A percentile compares a stretch with the other conserved stretches of the same genome.
Conservation (phyloP, 1,140 invertebrate genomes). For the Andricus grossulariae region DNA sequence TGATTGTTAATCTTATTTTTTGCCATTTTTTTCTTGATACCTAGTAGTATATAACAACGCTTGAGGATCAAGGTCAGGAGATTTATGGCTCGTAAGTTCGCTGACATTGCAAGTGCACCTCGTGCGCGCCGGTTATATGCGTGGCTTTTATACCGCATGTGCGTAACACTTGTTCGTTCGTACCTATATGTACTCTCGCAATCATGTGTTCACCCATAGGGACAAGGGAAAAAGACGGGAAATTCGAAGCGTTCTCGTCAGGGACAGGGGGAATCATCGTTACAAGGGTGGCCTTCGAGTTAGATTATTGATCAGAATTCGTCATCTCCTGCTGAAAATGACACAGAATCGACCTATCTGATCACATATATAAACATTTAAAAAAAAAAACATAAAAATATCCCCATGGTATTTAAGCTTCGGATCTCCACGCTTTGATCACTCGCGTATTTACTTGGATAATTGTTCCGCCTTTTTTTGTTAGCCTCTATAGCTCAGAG, state of each 20-base stretch:
- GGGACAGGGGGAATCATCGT: neutral
- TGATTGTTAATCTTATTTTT: no score
- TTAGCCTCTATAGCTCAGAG: neutral
- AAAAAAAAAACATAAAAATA: neutral
- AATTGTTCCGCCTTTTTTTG: neutral
- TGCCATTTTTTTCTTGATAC: neutral
- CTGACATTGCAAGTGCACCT: constrained; percentile 47
- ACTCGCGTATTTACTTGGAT: neutral
- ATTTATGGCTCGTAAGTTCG: constrained; percentile 40
- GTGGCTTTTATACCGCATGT: constrained; percentile 42
- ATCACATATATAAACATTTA: neutral
- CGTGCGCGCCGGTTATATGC: constrained; percentile 15
- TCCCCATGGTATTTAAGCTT: neutral
- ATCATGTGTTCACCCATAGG: neutral
- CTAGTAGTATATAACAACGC: neutral
- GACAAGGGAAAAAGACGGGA: constrained; percentile 43
- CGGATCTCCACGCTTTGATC: neutral
- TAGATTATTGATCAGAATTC: constrained; percentile 16
- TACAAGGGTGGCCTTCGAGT: constrained; percentile 7
- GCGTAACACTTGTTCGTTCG: constrained; percentile 54
- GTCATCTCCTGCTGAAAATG: neutral
- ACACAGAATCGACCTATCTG: neutral
- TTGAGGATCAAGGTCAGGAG: constrained; percentile 38
- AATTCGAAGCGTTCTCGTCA: constrained; percentile 30
- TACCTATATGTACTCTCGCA: constrained; percentile 41